Conservation (phyloP, 2,113 vertebrate species). For the Coptodon bakossiorum region DNA sequence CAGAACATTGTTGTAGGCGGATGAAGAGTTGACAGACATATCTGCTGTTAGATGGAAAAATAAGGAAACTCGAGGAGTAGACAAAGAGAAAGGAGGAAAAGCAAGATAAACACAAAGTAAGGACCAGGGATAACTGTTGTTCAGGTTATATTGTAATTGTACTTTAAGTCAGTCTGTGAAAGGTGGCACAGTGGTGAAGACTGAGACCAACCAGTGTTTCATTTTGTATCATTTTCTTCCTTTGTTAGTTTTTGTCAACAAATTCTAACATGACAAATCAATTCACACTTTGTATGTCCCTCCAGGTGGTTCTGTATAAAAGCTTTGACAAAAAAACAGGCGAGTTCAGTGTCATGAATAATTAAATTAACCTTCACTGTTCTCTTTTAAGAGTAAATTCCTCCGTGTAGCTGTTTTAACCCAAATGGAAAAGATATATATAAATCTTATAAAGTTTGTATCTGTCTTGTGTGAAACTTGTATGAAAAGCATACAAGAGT, state of each 20-base stretch:
- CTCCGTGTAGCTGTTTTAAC: not conserved
- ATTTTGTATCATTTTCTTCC: not conserved
- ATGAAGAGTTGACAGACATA: not conserved
- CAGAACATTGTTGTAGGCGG: not conserved
- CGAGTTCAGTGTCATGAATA: not conserved
- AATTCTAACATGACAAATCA: not conserved
- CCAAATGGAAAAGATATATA: accelerated
- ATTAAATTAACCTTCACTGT: not conserved
- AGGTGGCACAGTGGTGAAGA: not conserved
- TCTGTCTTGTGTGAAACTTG: too few relatives aligned
- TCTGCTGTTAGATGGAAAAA: not conserved
- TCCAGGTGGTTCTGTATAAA: not conserved
- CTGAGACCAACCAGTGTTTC: accelerated
- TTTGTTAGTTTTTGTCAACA: not conserved
- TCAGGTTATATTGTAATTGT: not conserved
- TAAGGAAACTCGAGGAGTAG: not conserved
- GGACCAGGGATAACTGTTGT: not conserved
- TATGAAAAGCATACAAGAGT: too few relatives aligned
- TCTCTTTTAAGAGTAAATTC: not conserved
- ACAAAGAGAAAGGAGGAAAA: not conserved
- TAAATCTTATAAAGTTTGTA: not conserved
- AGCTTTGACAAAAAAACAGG: not conserved
- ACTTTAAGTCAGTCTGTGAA: not conserved
- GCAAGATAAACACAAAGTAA: not conserved
- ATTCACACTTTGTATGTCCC: accelerated